phyloP scores from a whole-genome alignment of 53 echinoderm and acorn worm genomes.

The Holothuria scabra region DNA sequence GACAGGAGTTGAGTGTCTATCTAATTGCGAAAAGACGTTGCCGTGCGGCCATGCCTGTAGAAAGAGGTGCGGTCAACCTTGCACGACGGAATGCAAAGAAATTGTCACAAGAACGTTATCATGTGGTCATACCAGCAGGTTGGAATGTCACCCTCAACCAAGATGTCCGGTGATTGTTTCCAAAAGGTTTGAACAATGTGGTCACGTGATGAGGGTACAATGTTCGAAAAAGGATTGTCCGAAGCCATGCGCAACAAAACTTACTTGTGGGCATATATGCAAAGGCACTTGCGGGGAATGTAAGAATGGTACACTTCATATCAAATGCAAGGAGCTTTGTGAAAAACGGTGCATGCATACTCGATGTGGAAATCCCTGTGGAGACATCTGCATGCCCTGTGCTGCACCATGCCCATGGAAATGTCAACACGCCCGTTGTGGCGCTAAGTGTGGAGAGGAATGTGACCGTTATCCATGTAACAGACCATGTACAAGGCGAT shows the following conservation, averaged over 20 bases:
- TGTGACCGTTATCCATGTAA: slow-evolving; percentile 57
- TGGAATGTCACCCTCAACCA: slow-evolving; percentile 41
- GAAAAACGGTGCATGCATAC: slow-evolving; percentile 58
- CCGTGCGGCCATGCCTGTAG: slow-evolving; percentile 74
- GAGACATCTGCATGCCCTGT: slow-evolving; percentile 54
- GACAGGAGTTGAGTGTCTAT: background rate
- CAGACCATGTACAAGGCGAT: slow-evolving; percentile 63
- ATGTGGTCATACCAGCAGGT: slow-evolving; percentile 68
- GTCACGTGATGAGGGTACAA: slow-evolving; percentile 59
- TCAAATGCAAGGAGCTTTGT: slow-evolving; percentile 52
- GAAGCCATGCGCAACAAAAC: slow-evolving; percentile 38
- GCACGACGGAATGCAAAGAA: slow-evolving; percentile 53
- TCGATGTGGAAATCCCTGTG: slow-evolving; percentile 52
- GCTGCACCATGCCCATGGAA: slow-evolving; percentile 59
- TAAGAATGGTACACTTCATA: slow-evolving; percentile 47
- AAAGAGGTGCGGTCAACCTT: slow-evolving; percentile 68
- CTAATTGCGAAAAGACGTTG: slow-evolving; percentile 59
- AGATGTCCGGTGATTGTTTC: background rate
- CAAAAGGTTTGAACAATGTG: slow-evolving; percentile 63
- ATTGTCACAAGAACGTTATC: slow-evolving; percentile 50
- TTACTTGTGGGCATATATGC: slow-evolving; percentile 73
- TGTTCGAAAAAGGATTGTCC: slow-evolving; percentile 72
- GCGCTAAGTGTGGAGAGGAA: slow-evolving; percentile 41
- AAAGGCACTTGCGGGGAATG: slow-evolving; percentile 69
- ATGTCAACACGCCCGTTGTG: slow-evolving; percentile 59